phyloP scores from a whole-genome alignment of 2,797 vertebrate genomes.

The Eupleurogrammus muticus region DNA sequence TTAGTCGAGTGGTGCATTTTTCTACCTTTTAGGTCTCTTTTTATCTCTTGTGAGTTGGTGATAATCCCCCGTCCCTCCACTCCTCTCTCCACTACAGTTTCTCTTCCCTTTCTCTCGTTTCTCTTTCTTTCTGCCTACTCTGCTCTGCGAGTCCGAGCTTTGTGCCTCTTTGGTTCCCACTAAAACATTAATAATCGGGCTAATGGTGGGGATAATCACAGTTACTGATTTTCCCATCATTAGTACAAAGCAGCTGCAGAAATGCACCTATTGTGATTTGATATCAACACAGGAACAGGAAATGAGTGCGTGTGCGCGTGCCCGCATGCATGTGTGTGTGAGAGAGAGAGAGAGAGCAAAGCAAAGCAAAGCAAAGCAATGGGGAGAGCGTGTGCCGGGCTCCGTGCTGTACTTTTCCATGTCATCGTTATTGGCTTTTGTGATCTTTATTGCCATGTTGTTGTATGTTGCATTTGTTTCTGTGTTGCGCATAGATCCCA shows the following conservation, averaged over 20 bases:
- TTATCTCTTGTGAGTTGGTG: background rate
- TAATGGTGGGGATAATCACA: conserved; percentile 67
- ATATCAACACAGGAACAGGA: conserved; percentile 74
- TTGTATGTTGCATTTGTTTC: conserved; percentile 1
- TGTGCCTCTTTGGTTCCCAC: conserved; percentile 66
- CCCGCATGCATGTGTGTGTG: background rate
- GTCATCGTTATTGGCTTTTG: conserved; percentile 36
- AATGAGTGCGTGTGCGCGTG: conserved; percentile 47
- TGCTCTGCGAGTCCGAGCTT: conserved; percentile 35
- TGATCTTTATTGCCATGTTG: conserved; percentile 39
- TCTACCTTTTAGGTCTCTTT: background rate
- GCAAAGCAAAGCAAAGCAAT: conserved; percentile 18
- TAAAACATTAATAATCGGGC: conserved; percentile 57
- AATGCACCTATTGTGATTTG: conserved; percentile 73
- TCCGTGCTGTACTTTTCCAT: conserved; percentile 40
- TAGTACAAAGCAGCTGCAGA: conserved; percentile 67
- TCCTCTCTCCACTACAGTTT: background rate
- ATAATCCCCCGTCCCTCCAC: background rate
- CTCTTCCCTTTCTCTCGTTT: conserved; percentile 7
- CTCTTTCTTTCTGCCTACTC: background rate
- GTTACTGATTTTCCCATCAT: conserved; percentile 66
- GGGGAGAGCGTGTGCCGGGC: conserved; percentile 15
- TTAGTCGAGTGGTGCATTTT: background rate
- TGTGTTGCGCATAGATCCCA: background rate
- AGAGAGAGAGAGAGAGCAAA: background rate